phyloP scores from a whole-genome alignment of 2,888 invertebrate genomes.

The Heliconius cydno region DNA sequence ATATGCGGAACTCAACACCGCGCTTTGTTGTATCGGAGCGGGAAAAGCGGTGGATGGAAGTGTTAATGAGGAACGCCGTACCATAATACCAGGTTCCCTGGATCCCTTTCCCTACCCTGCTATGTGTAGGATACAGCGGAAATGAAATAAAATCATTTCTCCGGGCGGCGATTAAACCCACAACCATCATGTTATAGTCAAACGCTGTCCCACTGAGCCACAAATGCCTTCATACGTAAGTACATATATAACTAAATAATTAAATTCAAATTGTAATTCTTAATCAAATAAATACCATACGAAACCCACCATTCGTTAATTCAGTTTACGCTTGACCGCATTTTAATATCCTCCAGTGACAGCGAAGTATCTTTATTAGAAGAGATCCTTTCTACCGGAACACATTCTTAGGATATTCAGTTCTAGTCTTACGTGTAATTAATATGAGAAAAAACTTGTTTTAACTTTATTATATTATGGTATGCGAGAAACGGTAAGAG shows the following conservation, averaged over 20 bases:
- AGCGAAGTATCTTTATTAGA: conserved; percentile 4
- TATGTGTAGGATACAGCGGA: no score
- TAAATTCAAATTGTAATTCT: not conserved
- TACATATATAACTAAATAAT: not conserved
- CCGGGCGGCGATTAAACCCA: not conserved
- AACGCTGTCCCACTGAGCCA: not conserved
- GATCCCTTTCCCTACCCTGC: no score
- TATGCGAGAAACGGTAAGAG: no score
- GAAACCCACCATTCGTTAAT: not conserved
- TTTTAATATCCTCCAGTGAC: conserved; percentile 15
- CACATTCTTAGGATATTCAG: conserved; percentile 3
- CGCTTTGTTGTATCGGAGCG: not conserved
- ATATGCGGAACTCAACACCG: not conserved
- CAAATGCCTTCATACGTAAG: not conserved
- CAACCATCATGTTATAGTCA: not conserved
- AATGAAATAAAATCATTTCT: not conserved
- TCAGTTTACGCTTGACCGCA: not conserved
- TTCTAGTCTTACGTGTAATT: not conserved
- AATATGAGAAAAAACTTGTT: conserved; percentile 4
- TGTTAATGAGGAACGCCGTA: no score
- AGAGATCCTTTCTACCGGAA: conserved; percentile 9
- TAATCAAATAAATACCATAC: not conserved
- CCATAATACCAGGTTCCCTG: no score
- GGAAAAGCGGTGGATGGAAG: not conserved
- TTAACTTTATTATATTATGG: no score